These are phyloP conservation scores for Mus spretus DNA, from an alignment of 2,797 vertebrate species.

Conservation along the genomic window DNA sequence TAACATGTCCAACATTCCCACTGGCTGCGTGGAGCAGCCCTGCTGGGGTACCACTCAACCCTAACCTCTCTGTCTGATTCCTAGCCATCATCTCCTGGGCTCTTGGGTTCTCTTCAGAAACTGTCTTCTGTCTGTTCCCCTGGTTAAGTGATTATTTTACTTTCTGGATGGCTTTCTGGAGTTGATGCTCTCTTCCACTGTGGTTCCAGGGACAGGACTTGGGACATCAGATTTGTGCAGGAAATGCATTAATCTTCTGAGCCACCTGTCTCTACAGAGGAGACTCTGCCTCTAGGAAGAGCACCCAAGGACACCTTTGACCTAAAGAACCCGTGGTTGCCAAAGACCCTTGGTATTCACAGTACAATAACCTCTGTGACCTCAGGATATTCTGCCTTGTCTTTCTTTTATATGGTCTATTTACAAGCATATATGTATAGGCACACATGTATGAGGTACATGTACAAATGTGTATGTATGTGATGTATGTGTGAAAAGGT, in stretches of 20 bases:
- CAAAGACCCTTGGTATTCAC: not conserved
- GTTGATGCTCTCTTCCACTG: not conserved
- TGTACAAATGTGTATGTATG: too few relatives aligned
- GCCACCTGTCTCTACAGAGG: too few relatives aligned
- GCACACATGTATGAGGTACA: too few relatives aligned
- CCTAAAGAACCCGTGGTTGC: not conserved
- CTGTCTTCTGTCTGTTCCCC: not conserved
- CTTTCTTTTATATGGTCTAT: not conserved
- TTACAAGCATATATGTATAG: too few relatives aligned
- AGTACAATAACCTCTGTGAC: not conserved
- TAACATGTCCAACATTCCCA: not conserved
- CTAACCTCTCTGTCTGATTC: not conserved
- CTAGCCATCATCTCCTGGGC: not conserved
- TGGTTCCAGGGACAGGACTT: not conserved
- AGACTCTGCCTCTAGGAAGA: not conserved
- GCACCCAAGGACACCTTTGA: not conserved
- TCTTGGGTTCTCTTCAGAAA: conserved; percentile 6
- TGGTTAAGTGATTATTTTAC: not conserved
- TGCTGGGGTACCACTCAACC: too few relatives aligned
- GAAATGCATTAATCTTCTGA: not conserved
- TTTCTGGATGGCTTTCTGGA: not conserved
- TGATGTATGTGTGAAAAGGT: not conserved
- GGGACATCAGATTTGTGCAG: not conserved
- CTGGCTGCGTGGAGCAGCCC: not conserved
- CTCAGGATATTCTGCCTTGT: not conserved